Evolutionary conservation across 2,797 vertebrate genomes (phyloP).

Genomic region (Sarcophilus harrisii): DNA sequence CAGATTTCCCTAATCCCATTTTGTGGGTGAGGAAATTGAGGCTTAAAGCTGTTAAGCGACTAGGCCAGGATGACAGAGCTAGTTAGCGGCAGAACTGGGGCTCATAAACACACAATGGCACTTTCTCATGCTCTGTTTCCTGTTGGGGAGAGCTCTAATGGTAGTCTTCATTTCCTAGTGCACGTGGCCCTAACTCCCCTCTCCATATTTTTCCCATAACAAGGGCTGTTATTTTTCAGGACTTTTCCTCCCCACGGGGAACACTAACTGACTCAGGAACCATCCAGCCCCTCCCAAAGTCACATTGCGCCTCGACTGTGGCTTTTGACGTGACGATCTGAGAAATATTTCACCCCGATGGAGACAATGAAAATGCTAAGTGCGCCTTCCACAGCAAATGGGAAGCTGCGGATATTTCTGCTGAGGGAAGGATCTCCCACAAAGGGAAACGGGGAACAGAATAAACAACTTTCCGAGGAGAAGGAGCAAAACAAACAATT

Average conservation of each 20-base stretch:
- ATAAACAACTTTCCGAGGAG: background rate
- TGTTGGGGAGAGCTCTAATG: background rate
- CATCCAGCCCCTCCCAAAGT: background rate
- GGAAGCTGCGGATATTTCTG: constrained; percentile 16
- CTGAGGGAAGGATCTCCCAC: constrained; percentile 23
- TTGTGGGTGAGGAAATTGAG: constrained; percentile 5
- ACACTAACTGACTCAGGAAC: constrained; percentile 40
- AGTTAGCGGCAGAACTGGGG: background rate
- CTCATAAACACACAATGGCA: background rate
- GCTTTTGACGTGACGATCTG: background rate
- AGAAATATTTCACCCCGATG: constrained; percentile 23
- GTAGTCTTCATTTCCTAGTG: background rate
- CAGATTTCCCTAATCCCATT: background rate
- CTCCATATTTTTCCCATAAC: constrained; percentile 2
- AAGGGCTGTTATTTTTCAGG: constrained; percentile 24
- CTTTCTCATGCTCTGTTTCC: accelerated
- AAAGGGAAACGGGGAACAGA: constrained; percentile 13
- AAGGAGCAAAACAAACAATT: background rate
- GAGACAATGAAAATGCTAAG: constrained; percentile 31
- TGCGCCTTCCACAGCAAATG: constrained; percentile 3
- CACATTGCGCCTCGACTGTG: background rate
- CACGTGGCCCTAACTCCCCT: background rate
- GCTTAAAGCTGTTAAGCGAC: background rate
- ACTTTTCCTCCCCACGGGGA: background rate
- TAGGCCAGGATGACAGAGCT: background rate